Evolutionary conservation across 2,797 vertebrate species (phyloP), one percentile per base, ranked within the genome.

Genomic region (Mormyrops boulengeri): DNA sequence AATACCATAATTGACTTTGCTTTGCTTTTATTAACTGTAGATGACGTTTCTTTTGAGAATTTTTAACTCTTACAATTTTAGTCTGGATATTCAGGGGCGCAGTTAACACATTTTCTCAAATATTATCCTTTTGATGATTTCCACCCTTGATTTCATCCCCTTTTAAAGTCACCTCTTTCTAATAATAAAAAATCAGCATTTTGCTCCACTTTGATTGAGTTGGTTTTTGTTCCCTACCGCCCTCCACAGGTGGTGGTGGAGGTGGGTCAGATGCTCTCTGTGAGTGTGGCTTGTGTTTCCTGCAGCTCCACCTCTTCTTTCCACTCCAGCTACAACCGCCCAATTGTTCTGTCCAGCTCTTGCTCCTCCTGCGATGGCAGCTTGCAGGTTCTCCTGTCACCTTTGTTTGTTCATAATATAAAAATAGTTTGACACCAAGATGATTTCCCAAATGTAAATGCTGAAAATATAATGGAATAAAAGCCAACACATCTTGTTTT

Each of bases 281-380:
- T 97, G 88, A 88, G 85, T 52, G 92, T 96, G 88, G 92, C 92
- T 1, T 97, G 96, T 77, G 89, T 93, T 3, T 96, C 96, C 88
- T 97, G 96, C 90, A 90, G 90, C n/a, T 73, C 66, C 4, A 47
- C 69, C 17, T 93, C 91, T 11, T 92, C 93, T 38, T 85, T 92
- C n/a, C 89, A 73, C 8, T 88, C 93, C 80, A 93, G 92, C 90
- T 85, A 92, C 89, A 92, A 87, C 57, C 85, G 0, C 49, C 89
- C 93, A 9, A 34, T 95, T 11, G 82, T 93, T 2, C 93, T 97
- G 69, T 90, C 92, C 19, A 96, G 95, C n/a, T 89, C 88, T 34
- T 97, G 96, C 93, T 89, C 34, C 52, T 91, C 90, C 12, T 96
- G 96, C 92, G 92, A 91, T n/a, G 91, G 90, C 87, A 90, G 91